phyloP scores from a whole-genome alignment of 2,113 vertebrate genomes.

The Thomomys bottae region DNA sequence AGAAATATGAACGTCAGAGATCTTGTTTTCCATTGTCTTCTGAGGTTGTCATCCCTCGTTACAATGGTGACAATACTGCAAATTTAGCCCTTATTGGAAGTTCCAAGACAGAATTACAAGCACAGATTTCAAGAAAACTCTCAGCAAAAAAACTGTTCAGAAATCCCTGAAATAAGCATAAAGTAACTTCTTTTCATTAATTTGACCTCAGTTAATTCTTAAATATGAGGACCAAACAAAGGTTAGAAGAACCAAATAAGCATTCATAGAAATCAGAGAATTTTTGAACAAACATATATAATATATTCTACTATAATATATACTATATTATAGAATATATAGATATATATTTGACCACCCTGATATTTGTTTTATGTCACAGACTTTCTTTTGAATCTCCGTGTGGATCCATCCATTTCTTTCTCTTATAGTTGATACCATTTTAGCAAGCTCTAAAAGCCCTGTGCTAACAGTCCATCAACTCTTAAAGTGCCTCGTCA shows the following conservation, averaged over 20 bases:
- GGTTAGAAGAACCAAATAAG: constrained; percentile 28
- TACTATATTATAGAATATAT: too few relatives aligned
- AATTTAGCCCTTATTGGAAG: neutral
- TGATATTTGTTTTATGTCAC: constrained; percentile 30
- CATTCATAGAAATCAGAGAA: constrained; percentile 12
- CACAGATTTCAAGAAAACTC: neutral
- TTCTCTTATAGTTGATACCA: constrained; percentile 65
- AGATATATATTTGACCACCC: constrained; percentile 21
- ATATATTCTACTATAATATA: neutral
- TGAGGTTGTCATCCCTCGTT: neutral
- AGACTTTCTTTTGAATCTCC: constrained; percentile 61
- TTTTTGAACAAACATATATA: neutral
- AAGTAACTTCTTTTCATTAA: neutral
- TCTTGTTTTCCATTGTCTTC: neutral
- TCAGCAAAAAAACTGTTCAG: neutral
- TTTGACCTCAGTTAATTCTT: neutral
- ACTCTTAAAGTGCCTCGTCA: constrained; percentile 70
- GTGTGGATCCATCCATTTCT: constrained; percentile 60
- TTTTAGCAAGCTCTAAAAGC: constrained; percentile 75
- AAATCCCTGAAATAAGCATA: constrained; percentile 28
- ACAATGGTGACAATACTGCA: neutral
- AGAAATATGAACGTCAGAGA: neutral
- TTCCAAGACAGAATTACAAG: constrained; percentile 16
- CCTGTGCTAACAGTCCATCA: constrained; percentile 76
- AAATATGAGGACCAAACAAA: neutral